Evolutionary conservation across 2,797 vertebrate genomes (phyloP).

Genomic region (Sparidentex hasta): DNA sequence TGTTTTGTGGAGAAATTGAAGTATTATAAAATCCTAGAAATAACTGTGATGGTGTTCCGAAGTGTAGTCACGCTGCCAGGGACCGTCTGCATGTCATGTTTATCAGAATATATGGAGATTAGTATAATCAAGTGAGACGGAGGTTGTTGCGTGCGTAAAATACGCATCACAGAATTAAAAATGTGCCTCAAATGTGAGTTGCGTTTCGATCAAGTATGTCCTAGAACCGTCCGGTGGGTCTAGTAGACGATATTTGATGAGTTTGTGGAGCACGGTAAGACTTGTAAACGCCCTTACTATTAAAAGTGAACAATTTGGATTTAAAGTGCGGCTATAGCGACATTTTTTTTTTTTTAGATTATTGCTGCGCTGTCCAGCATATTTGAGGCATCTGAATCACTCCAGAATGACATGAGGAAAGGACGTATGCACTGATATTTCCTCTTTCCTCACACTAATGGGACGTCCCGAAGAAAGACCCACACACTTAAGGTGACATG

Average conservation of each 20-base stretch:
- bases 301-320: no score
- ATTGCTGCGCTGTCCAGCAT: not conserved
- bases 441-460: not conserved
- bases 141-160: constrained; percentile 16
- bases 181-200: not conserved
- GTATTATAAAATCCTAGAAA: not conserved
- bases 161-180: not conserved
- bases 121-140: fast-evolving
- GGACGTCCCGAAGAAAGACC: constrained; percentile 1
- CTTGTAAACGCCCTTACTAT: no score
- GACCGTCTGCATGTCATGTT: not conserved
- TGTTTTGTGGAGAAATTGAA: not conserved
- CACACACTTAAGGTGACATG: not conserved
- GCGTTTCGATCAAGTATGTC: not conserved
- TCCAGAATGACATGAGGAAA: no score
- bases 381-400: not conserved
- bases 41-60: not conserved
- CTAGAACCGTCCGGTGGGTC: not conserved
- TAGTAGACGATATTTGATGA: no score
- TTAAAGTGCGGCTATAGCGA: not conserved
- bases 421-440: not conserved
- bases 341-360: not conserved
- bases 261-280: not conserved
- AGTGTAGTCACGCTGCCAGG: no score
- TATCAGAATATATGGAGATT: not conserved